These are phyloP conservation scores for Belgica antarctica DNA, from an alignment of 2,888 invertebrate species.

Conservation along the genomic window DNA sequence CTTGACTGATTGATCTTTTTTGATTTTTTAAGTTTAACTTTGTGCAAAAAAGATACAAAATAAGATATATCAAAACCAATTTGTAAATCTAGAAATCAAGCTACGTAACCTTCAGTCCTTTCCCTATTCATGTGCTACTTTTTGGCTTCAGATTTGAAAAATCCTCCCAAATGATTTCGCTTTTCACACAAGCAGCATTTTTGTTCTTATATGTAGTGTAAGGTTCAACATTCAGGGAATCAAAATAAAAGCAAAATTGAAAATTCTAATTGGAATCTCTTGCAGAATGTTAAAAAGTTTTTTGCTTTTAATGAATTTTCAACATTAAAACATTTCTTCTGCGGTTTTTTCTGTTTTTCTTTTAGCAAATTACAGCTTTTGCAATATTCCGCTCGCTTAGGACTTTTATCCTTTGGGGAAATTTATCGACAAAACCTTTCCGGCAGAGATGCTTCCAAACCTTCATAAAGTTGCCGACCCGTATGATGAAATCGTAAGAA, in stretches of 20 bases:
- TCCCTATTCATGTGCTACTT: background rate
- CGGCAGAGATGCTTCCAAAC: background rate
- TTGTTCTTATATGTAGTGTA: too few relatives aligned
- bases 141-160: background rate
- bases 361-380: background rate
- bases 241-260: background rate
- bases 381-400: background rate
- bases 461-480: conserved; percentile 4
- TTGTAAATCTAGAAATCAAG: too few relatives aligned
- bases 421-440: conserved; percentile 5
- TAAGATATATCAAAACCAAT: too few relatives aligned
- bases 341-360: background rate
- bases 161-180: background rate
- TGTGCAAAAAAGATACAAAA: too few relatives aligned
- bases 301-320: background rate
- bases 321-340: conserved; percentile 4
- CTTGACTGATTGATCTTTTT: too few relatives aligned
- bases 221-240: background rate
- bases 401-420: background rate
- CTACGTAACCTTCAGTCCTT: background rate
- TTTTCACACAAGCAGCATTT: too few relatives aligned
- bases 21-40: too few relatives aligned
- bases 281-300: background rate
- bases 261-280: conserved; percentile 7
- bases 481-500: background rate